Conservation (phyloP, 2,113 vertebrate genomes). For the Albula glossodonta region DNA sequence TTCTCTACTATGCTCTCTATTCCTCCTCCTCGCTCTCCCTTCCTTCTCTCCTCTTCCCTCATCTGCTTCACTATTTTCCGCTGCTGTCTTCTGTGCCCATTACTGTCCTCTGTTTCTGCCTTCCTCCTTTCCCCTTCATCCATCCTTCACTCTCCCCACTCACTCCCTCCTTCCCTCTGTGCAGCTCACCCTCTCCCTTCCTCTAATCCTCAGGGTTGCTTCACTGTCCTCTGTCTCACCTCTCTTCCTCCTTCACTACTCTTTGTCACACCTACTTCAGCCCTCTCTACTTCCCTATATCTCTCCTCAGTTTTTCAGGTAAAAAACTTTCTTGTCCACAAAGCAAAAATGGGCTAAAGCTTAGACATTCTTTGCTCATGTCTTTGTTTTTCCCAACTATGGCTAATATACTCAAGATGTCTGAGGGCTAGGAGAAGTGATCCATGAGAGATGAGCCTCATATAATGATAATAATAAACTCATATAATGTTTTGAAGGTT, state of each 20-base stretch:
- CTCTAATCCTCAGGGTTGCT: neutral
- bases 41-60: neutral
- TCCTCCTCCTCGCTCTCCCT: neutral
- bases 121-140: conserved; percentile 25
- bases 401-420: neutral
- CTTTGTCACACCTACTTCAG: too few species aligned
- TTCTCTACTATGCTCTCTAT: conserved; percentile 3
- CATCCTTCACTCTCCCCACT: too few species aligned
- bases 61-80: neutral
- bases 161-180: neutral
- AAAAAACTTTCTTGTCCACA: too few species aligned
- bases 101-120: neutral
- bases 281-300: too few species aligned
- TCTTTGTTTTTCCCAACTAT: neutral
- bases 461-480: too few species aligned
- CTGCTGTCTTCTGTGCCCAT: neutral
- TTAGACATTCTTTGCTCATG: too few species aligned
- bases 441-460: neutral
- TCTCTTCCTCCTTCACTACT: too few species aligned
- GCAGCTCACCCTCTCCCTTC: neutral
- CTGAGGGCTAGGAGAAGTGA: neutral
- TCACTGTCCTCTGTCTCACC: too few species aligned
- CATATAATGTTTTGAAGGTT: neutral
- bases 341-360: too few species aligned
- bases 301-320: too few species aligned